These are phyloP conservation scores for Erebia ligea DNA, from an alignment of 2,888 invertebrate genomes.

Conservation along the genomic window DNA sequence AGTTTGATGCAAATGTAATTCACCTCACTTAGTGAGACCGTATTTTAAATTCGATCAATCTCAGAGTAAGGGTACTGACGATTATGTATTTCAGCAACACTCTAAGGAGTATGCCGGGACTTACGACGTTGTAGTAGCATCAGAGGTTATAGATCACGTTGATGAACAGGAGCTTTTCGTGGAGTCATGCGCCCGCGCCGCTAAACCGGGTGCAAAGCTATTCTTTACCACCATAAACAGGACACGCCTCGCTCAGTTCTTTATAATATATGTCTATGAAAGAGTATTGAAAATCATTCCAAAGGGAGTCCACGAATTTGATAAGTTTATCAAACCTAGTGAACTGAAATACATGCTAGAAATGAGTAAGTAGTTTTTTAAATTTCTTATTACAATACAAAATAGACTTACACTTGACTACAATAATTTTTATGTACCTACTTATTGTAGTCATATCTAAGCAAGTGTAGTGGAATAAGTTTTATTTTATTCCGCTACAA, in stretches of 20 bases:
- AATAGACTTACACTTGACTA: too few relatives aligned
- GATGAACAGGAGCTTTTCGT: slow-evolving; percentile 88
- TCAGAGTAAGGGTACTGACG: too few relatives aligned
- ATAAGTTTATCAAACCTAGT: slow-evolving; percentile 92
- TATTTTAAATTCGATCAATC: too few relatives aligned
- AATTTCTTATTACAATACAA: too few relatives aligned
- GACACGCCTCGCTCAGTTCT: slow-evolving; percentile 85
- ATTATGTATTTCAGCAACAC: slow-evolving; percentile 71
- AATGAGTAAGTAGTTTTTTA: slow-evolving; percentile 83
- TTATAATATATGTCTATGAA: slow-evolving; percentile 89
- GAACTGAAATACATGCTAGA: slow-evolving; percentile 88
- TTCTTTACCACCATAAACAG: slow-evolving; percentile 88
- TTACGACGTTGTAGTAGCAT: slow-evolving; percentile 93
- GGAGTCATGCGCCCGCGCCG: slow-evolving; percentile 83
- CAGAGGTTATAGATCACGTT: slow-evolving; percentile 96
- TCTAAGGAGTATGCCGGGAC: slow-evolving; percentile 43
- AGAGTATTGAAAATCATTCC: slow-evolving; percentile 89
- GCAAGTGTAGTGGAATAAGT: too few relatives aligned
- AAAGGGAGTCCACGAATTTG: slow-evolving; percentile 94
- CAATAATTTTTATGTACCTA: too few relatives aligned
- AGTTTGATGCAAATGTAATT: too few relatives aligned
- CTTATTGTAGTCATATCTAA: too few relatives aligned
- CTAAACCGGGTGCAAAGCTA: slow-evolving; percentile 88
- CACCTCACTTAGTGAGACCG: too few relatives aligned
- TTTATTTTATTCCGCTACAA: too few relatives aligned